Evolutionary conservation across 2,888 invertebrate species (phyloP), one percentile per base, ranked within the genome.

Genomic region (Cheiracanthium punctorium): DNA sequence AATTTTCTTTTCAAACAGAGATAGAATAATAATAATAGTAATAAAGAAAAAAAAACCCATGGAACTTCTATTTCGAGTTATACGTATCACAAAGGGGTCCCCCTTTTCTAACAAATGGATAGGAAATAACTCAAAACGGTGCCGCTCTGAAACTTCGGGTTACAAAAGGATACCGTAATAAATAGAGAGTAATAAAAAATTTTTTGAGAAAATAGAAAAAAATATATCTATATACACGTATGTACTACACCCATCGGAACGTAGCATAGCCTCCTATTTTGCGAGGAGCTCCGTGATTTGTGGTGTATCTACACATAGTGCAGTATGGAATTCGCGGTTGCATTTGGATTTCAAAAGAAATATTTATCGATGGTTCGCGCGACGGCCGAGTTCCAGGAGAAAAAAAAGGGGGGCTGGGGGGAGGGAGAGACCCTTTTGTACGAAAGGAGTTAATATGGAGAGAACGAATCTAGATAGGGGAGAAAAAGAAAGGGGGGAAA

Each of bases 261-360:
- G 37, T 32, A 76, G 67, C 69, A 29, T 32, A 76, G 67, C 69
- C 48, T 73, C 81, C 32, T 82, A 76, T 82, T 82, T 71, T 70
- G 75, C 58, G 58, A 71, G 67, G 58, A 10, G 5, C 33, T 37
- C 48, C 41, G 65, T 80, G 80, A 80, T 80, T 80, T 80, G 80
- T 73, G 24, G 73, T 72, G 67, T 67, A 64, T 41, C 33, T 64
- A 28, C 64, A 67, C 58, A 71, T 82, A 76, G 82, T 82, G 82
- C 17, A 37, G 32, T 29, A 24, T 32, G 82, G 76, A 82, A 82
- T 82, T 76, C 82, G 69, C 64, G 82, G 69, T 33, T 69, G 64
- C 75, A 82, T 82, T 82, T 82, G 75, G 82, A 82, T 82, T 82
- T 82, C 82, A 82, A 82, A 82, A 69, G 75, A 82, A 82, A 82